These are phyloP conservation scores for pig (Sus scrofa) DNA, from an alignment of 2,113 vertebrate genomes.

Conservation along the genomic window DNA sequence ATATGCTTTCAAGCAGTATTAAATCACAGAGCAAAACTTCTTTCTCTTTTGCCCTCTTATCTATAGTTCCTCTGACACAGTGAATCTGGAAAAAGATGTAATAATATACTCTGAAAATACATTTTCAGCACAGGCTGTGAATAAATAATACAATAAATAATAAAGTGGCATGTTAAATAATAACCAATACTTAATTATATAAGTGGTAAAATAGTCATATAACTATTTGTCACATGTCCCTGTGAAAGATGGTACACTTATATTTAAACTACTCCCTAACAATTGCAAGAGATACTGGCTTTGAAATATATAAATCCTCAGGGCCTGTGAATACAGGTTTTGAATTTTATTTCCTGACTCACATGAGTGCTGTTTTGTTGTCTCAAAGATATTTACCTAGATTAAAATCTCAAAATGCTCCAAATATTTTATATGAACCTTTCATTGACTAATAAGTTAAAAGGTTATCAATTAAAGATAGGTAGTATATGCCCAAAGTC, in stretches of 20 bases:
- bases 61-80: not conserved
- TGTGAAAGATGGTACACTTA: not conserved
- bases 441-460: slow-evolving; percentile 14
- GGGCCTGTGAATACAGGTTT: not conserved
- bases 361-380: not conserved
- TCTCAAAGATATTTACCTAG: not conserved
- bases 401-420: slow-evolving; percentile 32
- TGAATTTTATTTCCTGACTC: not conserved
- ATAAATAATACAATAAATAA: not conserved
- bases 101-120: not conserved
- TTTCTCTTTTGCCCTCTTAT: slow-evolving; percentile 22
- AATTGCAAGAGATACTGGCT: slow-evolving; percentile 21
- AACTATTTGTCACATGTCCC: not conserved
- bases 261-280: slow-evolving; percentile 29
- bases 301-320: not conserved
- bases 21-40: not conserved
- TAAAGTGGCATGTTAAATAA: slow-evolving; percentile 30
- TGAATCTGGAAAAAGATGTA: slow-evolving; percentile 3
- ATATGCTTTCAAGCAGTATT: slow-evolving; percentile 45
- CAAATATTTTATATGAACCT: not conserved
- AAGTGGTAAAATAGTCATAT: not conserved
- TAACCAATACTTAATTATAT: not conserved
- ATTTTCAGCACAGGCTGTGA: not conserved
- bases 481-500: not conserved
- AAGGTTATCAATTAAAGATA: slow-evolving; percentile 30